These are phyloP conservation scores for Columba janthina DNA, from an alignment of 2,113 vertebrate species.

Conservation along the genomic window DNA sequence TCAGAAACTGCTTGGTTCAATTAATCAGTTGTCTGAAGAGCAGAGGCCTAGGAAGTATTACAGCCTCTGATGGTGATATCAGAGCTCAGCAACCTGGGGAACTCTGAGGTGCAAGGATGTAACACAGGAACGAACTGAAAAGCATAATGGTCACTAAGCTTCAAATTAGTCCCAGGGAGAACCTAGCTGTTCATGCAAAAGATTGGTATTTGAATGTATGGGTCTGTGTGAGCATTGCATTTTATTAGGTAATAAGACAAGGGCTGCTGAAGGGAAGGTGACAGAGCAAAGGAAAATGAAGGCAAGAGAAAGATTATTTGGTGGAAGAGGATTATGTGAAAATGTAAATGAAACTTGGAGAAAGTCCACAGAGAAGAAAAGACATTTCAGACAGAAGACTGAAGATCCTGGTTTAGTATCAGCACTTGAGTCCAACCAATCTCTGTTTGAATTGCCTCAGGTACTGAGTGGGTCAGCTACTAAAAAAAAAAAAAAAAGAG, in stretches of 20 bases:
- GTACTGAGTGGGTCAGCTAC: not conserved
- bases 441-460: not conserved
- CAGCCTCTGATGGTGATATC: not conserved
- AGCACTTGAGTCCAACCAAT: not conserved
- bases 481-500: too few relatives aligned
- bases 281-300: not conserved
- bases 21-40: not conserved
- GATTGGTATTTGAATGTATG: not conserved
- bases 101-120: not conserved
- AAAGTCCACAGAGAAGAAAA: not conserved
- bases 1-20: not conserved
- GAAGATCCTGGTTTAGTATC: not conserved
- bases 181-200: not conserved
- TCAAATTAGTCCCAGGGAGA: not conserved
- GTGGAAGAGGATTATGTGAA: not conserved
- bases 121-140: not conserved
- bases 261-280: not conserved
- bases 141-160: not conserved
- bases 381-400: not conserved
- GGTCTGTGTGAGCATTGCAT: not conserved
- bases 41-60: not conserved
- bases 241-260: not conserved
- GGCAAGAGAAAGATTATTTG: not conserved
- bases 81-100: not conserved
- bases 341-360: not conserved